These are phyloP conservation scores for Heteronetta atricapilla DNA, from an alignment of 2,113 vertebrate species.

Conservation along the genomic window DNA sequence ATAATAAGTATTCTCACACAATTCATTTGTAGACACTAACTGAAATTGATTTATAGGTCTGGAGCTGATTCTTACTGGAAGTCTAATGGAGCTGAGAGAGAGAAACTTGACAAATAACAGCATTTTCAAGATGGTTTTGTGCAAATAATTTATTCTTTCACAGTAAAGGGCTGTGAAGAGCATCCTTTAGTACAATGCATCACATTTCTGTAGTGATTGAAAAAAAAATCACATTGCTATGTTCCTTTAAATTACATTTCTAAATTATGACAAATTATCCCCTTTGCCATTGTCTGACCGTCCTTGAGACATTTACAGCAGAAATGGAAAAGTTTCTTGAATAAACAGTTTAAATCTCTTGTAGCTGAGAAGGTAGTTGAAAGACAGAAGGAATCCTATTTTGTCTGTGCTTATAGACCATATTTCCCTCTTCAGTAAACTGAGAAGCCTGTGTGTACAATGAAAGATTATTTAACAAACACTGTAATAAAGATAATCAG, in stretches of 20 bases:
- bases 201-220: neutral
- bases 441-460: neutral
- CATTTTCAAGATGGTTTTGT: neutral
- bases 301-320: neutral
- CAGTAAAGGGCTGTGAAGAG: neutral
- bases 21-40: neutral
- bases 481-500: neutral
- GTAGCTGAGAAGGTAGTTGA: neutral
- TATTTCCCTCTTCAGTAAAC: neutral
- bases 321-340: neutral
- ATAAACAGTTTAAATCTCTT: neutral
- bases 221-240: neutral
- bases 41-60: neutral
- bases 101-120: neutral
- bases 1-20: neutral
- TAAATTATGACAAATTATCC: neutral
- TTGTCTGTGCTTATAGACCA: neutral
- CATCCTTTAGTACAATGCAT: neutral
- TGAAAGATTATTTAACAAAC: neutral
- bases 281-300: neutral
- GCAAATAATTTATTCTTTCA: conserved; percentile 39
- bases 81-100: neutral
- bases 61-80: neutral
- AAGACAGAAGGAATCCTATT: neutral
- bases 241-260: neutral